Evolutionary conservation across 2,888 invertebrate species (phyloP).

Genomic region (Noctua comes): DNA sequence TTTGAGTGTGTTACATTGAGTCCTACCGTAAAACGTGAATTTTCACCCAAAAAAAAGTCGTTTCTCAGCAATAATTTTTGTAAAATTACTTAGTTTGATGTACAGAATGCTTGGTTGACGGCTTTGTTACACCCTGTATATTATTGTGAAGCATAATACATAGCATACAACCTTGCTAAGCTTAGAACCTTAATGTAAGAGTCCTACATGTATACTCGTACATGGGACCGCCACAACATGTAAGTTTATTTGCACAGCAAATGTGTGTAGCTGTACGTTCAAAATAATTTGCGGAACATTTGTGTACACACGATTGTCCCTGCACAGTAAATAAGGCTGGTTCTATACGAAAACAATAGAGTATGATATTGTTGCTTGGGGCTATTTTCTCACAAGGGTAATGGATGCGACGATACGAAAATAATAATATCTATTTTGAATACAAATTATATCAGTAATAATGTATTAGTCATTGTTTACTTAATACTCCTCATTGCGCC

Average conservation of each 20-base stretch:
- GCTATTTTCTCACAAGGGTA: conserved; percentile 3
- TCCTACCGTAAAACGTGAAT: too few species aligned
- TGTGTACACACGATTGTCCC: conserved; percentile 12
- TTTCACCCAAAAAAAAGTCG: too few species aligned
- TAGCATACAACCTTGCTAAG: not conserved
- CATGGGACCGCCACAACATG: not conserved
- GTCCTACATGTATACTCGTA: not conserved
- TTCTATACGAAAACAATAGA: conserved; percentile 3
- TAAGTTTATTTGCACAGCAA: conserved; percentile 21
- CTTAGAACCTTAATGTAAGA: not conserved
- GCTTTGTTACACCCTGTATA: too few species aligned
- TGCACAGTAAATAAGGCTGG: not conserved
- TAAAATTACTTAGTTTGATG: too few species aligned
- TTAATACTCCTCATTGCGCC: too few species aligned
- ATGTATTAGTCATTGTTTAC: not conserved
- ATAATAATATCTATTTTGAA: conserved; percentile 7
- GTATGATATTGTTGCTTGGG: conserved; percentile 14
- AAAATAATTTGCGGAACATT: conserved; percentile 16
- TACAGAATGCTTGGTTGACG: too few species aligned
- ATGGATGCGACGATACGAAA: conserved; percentile 14
- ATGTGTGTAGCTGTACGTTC: not conserved
- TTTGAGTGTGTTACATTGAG: too few species aligned
- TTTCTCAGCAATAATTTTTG: too few species aligned
- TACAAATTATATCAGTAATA: not conserved
- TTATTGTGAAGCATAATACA: not conserved